Evolutionary conservation across 2,888 invertebrate genomes (phyloP).

Genomic region (Aleiodes testaceus): DNA sequence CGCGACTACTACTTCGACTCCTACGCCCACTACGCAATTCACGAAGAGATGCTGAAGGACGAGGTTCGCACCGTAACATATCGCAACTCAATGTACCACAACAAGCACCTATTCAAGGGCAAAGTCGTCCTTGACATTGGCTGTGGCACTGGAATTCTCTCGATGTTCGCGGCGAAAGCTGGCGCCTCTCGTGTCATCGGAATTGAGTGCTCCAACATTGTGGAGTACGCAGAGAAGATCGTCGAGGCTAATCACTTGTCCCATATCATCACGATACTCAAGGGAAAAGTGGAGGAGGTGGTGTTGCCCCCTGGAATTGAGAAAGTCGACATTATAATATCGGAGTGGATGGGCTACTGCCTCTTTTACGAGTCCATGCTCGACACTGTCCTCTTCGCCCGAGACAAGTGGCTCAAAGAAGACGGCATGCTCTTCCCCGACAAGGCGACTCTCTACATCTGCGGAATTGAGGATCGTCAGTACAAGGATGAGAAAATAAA

Average conservation of each 20-base stretch:
- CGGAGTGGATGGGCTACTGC: constrained; percentile 89
- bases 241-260: constrained; percentile 88
- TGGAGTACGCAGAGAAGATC: constrained; percentile 97
- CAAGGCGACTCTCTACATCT: constrained; percentile 94
- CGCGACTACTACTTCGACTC: constrained; percentile 99
- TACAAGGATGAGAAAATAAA: constrained; percentile 99
- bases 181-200: constrained; percentile 97
- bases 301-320: constrained; percentile 90
- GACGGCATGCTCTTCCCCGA: constrained; percentile 96
- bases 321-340: constrained; percentile 93
- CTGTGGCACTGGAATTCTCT: constrained; percentile 98
- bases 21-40: constrained; percentile 99
- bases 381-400: constrained; percentile 97
- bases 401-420: constrained; percentile 96
- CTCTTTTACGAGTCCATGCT: constrained; percentile 99
- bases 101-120: constrained; percentile 96
- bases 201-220: constrained; percentile 98
- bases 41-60: constrained; percentile 99
- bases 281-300: constrained; percentile 97
- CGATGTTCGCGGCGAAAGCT: constrained; percentile 99
- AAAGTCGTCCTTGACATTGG: constrained; percentile 97
- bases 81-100: constrained; percentile 99
- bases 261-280: constrained; percentile 87
- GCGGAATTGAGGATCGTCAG: constrained; percentile 96
- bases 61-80: constrained; percentile 99